These are phyloP conservation scores for Thera britannica DNA, from an alignment of 2,888 invertebrate species.

Conservation along the genomic window DNA sequence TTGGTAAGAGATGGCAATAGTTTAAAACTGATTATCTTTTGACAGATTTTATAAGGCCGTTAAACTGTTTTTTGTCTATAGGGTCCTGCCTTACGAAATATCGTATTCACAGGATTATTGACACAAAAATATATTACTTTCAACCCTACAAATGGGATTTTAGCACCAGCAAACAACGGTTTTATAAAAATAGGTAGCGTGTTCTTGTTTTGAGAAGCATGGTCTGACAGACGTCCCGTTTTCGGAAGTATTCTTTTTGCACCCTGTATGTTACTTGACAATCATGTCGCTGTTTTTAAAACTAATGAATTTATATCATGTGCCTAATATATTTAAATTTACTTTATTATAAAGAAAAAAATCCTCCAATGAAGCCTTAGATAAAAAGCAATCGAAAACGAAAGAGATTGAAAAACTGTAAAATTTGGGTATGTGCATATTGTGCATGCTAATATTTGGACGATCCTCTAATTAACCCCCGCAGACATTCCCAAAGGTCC, in stretches of 20 bases:
- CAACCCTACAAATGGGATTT: too few species aligned
- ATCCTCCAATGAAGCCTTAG: background rate
- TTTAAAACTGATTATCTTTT: too few species aligned
- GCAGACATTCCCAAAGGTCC: too few species aligned
- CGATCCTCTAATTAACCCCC: too few species aligned
- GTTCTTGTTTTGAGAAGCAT: background rate
- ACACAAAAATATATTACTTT: too few species aligned
- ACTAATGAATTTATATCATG: constrained; percentile 24
- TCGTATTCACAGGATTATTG: background rate
- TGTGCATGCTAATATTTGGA: too few species aligned
- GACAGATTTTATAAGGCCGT: too few species aligned
- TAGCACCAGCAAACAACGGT: background rate
- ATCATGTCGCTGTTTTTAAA: constrained; percentile 2
- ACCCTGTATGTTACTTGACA: constrained; percentile 7
- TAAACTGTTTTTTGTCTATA: too few species aligned
- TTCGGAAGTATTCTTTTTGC: constrained; percentile 2
- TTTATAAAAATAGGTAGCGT: background rate
- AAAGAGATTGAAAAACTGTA: background rate
- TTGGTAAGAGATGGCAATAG: too few species aligned
- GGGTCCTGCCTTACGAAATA: background rate
- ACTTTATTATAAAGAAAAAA: background rate
- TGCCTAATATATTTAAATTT: constrained; percentile 18
- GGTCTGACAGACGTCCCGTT: background rate
- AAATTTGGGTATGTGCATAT: too few species aligned
- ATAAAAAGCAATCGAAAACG: background rate